These are phyloP conservation scores for Pterostichus madidus DNA, from an alignment of 2,888 invertebrate genomes.

Conservation along the genomic window DNA sequence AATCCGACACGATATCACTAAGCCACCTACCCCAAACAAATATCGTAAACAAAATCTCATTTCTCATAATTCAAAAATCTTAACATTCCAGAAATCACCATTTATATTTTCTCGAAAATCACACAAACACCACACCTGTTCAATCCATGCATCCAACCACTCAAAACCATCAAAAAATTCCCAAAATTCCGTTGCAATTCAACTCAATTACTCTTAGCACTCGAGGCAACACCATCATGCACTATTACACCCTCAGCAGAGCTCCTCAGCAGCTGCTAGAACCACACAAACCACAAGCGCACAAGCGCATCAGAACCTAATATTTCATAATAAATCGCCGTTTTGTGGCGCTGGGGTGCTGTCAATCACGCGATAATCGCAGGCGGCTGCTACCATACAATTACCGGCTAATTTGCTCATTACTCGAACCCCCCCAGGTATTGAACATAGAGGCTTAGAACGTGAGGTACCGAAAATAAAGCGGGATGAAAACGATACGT, in stretches of 20 bases:
- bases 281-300: slow-evolving; percentile 11
- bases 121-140: not conserved
- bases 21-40: no score
- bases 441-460: slow-evolving; percentile 9
- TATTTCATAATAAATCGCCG: slow-evolving; percentile 54
- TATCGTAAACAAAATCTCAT: no score
- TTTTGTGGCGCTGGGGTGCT: slow-evolving; percentile 70
- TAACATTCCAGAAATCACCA: no score
- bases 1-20: no score
- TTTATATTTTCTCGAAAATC: no score
- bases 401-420: slow-evolving; percentile 68
- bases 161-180: slow-evolving; percentile 15
- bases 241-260: slow-evolving; percentile 17
- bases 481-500: not conserved
- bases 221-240: not conserved
- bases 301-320: slow-evolving; percentile 42
- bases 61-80: no score
- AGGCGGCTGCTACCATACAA: slow-evolving; percentile 70
- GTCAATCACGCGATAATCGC: slow-evolving; percentile 74
- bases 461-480: no score
- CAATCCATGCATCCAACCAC: not conserved
- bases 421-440: slow-evolving; percentile 56
- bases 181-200: slow-evolving; percentile 8
- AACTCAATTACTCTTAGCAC: slow-evolving; percentile 6
- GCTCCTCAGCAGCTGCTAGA: not conserved